Evolutionary conservation across 1,140 invertebrate genomes (phyloP).

Genomic region (Ceratina japonica): DNA sequence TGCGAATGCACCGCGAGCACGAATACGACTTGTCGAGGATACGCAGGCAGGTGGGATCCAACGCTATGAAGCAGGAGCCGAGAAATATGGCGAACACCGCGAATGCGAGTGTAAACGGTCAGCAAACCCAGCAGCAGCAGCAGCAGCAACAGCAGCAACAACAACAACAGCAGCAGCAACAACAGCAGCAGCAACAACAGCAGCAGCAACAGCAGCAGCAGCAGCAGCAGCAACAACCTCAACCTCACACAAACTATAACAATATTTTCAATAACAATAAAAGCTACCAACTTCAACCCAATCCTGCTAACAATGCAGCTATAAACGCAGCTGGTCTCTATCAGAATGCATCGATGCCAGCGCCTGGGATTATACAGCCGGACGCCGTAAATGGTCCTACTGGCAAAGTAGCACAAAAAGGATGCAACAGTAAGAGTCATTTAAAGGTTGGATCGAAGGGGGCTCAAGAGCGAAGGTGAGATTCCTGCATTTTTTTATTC

Average conservation of each 20-base stretch:
- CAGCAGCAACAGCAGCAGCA: slow-evolving; percentile 43
- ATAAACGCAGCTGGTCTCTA: slow-evolving; percentile 47
- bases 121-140: slow-evolving; percentile 31
- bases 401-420: slow-evolving; percentile 70
- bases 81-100: not conserved
- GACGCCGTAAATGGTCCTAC: slow-evolving; percentile 59
- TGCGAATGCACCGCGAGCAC: slow-evolving; percentile 93
- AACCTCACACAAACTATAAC: slow-evolving; percentile 63
- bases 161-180: too few species aligned
- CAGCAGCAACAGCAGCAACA: slow-evolving; percentile 52
- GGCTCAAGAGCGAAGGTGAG: slow-evolving; percentile 74
- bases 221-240: slow-evolving; percentile 49
- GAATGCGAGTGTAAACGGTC: slow-evolving; percentile 17
- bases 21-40: slow-evolving; percentile 92
- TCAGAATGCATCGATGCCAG: slow-evolving; percentile 66
- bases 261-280: slow-evolving; percentile 70
- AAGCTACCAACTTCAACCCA: slow-evolving; percentile 70
- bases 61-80: slow-evolving; percentile 54
- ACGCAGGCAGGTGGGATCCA: slow-evolving; percentile 75
- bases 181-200: slow-evolving; percentile 41
- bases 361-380: slow-evolving; percentile 64
- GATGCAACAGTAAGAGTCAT: slow-evolving; percentile 76
- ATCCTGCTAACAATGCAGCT: slow-evolving; percentile 28
- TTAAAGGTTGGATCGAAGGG: slow-evolving; percentile 71
- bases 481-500: not conserved